Base-by-base conservation (phyloP, 2,888 invertebrate genomes). In the Electrophaes corylata region DNA sequence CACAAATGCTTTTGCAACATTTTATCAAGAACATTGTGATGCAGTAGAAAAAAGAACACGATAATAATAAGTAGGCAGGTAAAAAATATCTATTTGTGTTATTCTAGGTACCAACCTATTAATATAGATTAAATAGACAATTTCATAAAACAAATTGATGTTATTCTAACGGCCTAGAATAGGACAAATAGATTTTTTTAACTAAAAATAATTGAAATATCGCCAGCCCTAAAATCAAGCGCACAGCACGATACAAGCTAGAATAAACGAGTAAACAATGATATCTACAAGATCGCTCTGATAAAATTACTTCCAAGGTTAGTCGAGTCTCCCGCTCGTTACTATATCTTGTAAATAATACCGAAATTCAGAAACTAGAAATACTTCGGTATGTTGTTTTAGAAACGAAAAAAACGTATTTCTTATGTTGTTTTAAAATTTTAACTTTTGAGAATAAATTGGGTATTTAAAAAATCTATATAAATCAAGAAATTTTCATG, bases 281-380 rank as follows among this genome's bases (percentile, higher is more conserved):
- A 41, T 35, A 57, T 16, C 12, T 19, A 16, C 23, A 44, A 35
- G 35, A 48, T 51, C 60, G 43, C 44, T 49, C 43, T 57, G 47
- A 44, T 45, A 56, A 60, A 40, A 37, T 50, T 62, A 60, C 49
- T 49, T 46, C 40, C 54, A 54, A 59, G 54, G 54, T 49, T 10
- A 45, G n/a, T 16, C 5, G 12, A 14, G 35, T 37, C 16, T 52
- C 37, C 18, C 12, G 5, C 10, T 23, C 5, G 6, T 16, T 43
- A 23, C 0, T 43, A 12, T 12, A 14, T 14, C 14, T 14, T 47
- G 46, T 4, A 46, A 35, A 23, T 18, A 33, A 20, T 35, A 35
- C 14, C 11, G 10, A 12, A 20, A 31, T 33, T 33, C n/a, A 41
- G 23, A 14, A n/a, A 16, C 18, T 37, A 10, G 1, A 10, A 10